A percentile compares a stretch with the other conserved stretches of the same genome.
These are phyloP conservation scores for Dicyrtoma fusca DNA, from an alignment of 2,888 invertebrate species.

Conservation along the genomic window DNA sequence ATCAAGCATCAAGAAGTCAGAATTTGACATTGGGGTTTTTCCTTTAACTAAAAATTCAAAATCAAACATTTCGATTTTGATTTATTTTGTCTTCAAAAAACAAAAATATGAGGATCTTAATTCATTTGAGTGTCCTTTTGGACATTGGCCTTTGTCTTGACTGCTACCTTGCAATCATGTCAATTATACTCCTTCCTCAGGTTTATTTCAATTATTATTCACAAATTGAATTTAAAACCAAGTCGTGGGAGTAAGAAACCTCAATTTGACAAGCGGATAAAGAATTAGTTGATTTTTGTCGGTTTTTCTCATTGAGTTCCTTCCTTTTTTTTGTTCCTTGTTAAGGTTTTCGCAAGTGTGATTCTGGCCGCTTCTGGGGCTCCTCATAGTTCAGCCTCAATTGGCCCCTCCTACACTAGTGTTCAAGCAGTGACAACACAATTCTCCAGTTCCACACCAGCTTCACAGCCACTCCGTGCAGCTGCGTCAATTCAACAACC, in stretches of 20 bases:
- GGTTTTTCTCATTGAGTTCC: neutral
- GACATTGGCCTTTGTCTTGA: too few relatives aligned
- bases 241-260: neutral
- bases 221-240: neutral
- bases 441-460: constrained; percentile 31
- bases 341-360: constrained; percentile 25
- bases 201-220: neutral
- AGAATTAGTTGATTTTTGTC: neutral
- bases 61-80: too few relatives aligned
- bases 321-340: neutral
- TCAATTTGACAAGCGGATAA: too few relatives aligned
- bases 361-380: constrained; percentile 31
- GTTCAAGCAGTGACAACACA: constrained; percentile 34
- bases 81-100: too few relatives aligned
- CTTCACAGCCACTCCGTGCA: constrained; percentile 14
- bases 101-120: too few relatives aligned
- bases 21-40: too few relatives aligned
- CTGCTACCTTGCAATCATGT: too few relatives aligned
- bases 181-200: neutral
- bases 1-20: too few relatives aligned
- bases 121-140: too few relatives aligned
- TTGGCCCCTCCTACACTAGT: constrained; percentile 30
- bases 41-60: too few relatives aligned
- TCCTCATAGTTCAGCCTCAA: constrained; percentile 29
- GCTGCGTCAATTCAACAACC: constrained; percentile 36